A percentile compares a stretch with the other conserved stretches of the same genome.
phyloP scores from a whole-genome alignment of 2,797 vertebrate species.

The Epinephelus malabaricus region DNA sequence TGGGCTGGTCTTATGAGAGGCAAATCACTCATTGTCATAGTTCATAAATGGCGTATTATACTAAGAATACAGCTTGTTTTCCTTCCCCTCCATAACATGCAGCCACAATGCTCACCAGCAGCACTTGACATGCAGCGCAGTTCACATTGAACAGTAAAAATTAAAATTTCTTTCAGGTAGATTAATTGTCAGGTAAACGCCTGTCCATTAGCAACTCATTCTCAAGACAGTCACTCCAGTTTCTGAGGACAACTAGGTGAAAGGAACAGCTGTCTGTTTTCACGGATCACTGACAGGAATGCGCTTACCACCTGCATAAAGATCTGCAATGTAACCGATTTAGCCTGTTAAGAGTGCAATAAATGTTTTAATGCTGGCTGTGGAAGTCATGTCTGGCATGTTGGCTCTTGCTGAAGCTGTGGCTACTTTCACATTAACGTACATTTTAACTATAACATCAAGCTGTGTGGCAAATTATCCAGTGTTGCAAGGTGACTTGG shows the following conservation, averaged over 20 bases:
- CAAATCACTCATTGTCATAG: not conserved
- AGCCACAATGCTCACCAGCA: not conserved
- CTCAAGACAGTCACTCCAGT: not conserved
- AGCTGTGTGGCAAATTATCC: slow-evolving; percentile 1
- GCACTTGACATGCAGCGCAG: not conserved
- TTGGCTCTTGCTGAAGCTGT: slow-evolving; percentile 4
- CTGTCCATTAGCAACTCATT: not conserved
- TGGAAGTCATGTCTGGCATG: not conserved
- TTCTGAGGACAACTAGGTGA: slow-evolving; percentile 19
- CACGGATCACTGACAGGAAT: slow-evolving; percentile 27
- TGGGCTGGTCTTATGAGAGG: not conserved
- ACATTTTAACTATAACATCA: slow-evolving; percentile 15
- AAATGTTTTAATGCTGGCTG: slow-evolving; percentile 40
- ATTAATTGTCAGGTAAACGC: slow-evolving; percentile 3
- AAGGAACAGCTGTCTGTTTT: slow-evolving; percentile 51
- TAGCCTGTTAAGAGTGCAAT: slow-evolving; percentile 16
- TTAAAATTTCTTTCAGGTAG: not conserved
- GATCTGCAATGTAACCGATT: slow-evolving; percentile 18
- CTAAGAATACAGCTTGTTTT: not conserved
- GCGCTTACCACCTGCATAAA: slow-evolving; percentile 34
- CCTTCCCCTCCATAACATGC: not conserved
- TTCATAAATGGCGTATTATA: not conserved
- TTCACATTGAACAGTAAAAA: not conserved
- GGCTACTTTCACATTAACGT: not conserved
- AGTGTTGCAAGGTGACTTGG: not conserved